A percentile compares a stretch with the other conserved stretches of the same genome.
Conservation (phyloP, 2,888 invertebrate species). For the Fabriciana adippe region DNA sequence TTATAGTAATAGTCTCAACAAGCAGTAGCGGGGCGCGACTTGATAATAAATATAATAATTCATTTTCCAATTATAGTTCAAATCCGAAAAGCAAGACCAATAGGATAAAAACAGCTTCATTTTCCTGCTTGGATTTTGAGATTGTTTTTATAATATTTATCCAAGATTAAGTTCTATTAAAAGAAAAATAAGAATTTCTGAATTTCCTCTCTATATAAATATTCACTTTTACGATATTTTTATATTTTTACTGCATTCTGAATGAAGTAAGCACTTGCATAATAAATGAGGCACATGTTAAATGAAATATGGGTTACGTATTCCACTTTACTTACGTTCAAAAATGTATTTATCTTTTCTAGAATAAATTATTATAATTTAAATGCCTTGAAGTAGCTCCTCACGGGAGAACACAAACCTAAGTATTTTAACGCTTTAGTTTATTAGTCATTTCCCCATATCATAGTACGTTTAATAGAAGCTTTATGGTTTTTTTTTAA, state of each 20-base stretch:
- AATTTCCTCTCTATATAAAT: slow-evolving; percentile 3
- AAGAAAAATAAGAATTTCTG: background rate
- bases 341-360: background rate
- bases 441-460: too few relatives aligned
- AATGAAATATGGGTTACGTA: slow-evolving; percentile 20
- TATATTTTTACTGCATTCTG: slow-evolving; percentile 9
- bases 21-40: too few relatives aligned
- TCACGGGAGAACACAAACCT: background rate
- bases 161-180: background rate
- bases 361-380: slow-evolving; percentile 2
- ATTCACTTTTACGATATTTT: slow-evolving; percentile 15
- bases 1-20: too few relatives aligned
- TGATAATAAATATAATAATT: too few relatives aligned
- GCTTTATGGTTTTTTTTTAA: too few relatives aligned
- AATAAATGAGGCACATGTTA: slow-evolving; percentile 18
- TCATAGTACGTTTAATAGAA: too few relatives aligned
- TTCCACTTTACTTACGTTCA: slow-evolving; percentile 5
- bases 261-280: slow-evolving; percentile 14
- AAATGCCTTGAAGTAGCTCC: background rate
- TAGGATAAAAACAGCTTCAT: too few relatives aligned
- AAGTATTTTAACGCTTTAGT: too few relatives aligned
- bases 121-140: too few relatives aligned
- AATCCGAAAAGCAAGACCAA: too few relatives aligned
- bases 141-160: too few relatives aligned
- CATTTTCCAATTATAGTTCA: too few relatives aligned